Evolutionary conservation across 2,113 vertebrate species (phyloP).

Genomic region (Agelaius tricolor): DNA sequence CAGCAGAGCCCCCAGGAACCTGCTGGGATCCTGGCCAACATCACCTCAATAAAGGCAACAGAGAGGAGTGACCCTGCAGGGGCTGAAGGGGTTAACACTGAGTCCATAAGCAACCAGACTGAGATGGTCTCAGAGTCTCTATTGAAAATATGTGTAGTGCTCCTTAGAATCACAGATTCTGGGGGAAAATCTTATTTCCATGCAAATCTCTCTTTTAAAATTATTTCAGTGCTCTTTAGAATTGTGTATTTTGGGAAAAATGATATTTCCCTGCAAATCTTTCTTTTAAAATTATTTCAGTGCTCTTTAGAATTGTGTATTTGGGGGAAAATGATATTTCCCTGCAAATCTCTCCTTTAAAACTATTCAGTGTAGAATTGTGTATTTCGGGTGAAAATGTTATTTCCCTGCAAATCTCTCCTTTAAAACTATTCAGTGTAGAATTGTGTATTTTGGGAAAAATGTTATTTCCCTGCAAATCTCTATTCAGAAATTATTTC

Average conservation of each 20-base stretch:
- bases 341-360: neutral
- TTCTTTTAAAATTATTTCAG: neutral
- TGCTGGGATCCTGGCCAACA: too few relatives aligned
- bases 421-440: too few relatives aligned
- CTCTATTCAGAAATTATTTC: neutral
- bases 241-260: neutral
- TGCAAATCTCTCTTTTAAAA: neutral
- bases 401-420: neutral
- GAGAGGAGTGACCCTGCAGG: neutral
- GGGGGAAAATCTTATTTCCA: neutral
- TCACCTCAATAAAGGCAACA: neutral
- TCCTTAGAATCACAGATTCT: neutral
- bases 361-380: neutral
- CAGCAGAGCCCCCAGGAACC: too few relatives aligned
- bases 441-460: too few relatives aligned
- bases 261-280: neutral
- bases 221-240: neutral
- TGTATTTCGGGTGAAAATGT: neutral
- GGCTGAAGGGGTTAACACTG: neutral
- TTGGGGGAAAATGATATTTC: neutral
- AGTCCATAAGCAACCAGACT: neutral
- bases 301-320: too few relatives aligned
- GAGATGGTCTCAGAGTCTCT: neutral
- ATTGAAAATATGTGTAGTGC: rapidly evolving
- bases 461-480: neutral